Conservation (phyloP, 2,113 vertebrate genomes). For the Gallinago jamesoni region DNA sequence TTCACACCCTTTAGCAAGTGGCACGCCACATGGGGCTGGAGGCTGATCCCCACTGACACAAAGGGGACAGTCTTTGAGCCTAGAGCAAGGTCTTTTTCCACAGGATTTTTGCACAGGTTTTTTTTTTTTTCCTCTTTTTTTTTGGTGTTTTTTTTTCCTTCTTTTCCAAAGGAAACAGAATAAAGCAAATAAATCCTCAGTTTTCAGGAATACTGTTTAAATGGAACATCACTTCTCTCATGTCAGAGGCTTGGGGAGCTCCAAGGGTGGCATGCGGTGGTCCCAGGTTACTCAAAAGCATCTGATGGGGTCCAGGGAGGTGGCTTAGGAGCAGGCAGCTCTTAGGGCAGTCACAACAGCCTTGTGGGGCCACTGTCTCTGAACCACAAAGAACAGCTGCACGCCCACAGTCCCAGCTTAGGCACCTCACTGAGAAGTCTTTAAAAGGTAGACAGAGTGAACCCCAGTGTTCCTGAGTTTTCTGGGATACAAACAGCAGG, state of each 20-base stretch:
- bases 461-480: rapidly evolving
- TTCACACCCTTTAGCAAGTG: not conserved
- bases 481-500: not conserved
- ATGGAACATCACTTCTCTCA: rapidly evolving
- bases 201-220: not conserved
- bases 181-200: not conserved
- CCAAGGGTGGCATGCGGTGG: rapidly evolving
- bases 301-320: not conserved
- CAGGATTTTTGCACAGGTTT: not conserved
- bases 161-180: not conserved
- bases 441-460: not conserved
- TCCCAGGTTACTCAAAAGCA: not conserved
- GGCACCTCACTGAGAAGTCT: rapidly evolving
- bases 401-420: rapidly evolving
- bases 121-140: no score
- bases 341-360: rapidly evolving
- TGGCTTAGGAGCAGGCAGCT: rapidly evolving
- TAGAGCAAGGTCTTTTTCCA: not conserved
- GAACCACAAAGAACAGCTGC: not conserved
- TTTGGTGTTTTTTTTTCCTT: not conserved
- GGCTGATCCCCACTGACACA: not conserved
- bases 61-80: not conserved
- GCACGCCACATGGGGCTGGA: not conserved
- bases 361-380: not conserved
- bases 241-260: rapidly evolving